These are phyloP conservation scores for Micronycteris hirsuta DNA, from an alignment of 2,113 vertebrate species.

Conservation along the genomic window DNA sequence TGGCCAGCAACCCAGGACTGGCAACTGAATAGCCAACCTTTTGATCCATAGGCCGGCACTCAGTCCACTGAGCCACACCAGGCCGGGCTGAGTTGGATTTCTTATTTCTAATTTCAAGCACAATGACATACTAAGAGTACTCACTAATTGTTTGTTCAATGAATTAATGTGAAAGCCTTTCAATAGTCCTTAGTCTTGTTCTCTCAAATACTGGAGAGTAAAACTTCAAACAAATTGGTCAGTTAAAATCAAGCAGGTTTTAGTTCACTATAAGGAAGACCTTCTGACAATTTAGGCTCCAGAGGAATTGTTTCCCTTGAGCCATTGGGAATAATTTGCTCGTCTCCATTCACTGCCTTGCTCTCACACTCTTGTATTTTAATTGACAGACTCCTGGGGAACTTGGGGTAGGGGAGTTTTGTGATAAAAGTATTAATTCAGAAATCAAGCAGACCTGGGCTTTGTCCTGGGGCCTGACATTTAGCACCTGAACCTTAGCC, in stretches of 20 bases:
- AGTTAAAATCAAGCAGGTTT: background rate
- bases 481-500: background rate
- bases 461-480: background rate
- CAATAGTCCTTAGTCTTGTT: background rate
- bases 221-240: background rate
- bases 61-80: no score
- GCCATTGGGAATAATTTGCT: background rate
- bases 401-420: background rate
- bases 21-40: no score
- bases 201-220: background rate
- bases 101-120: background rate
- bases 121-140: background rate
- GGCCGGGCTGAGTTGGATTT: background rate
- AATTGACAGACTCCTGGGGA: background rate
- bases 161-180: slow-evolving; percentile 9
- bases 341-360: background rate
- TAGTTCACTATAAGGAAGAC: background rate
- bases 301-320: background rate
- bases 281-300: background rate
- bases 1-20: no score
- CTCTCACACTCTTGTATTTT: background rate
- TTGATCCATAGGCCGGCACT: no score
- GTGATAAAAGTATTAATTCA: slow-evolving; percentile 7
- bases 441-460: background rate
- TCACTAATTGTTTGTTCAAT: background rate